Percentiles rank a stretch among this genome's conserved stretches.
Evolutionary conservation across 2,113 vertebrate genomes (phyloP).

Genomic region (Heterotilapia buettikoferi): DNA sequence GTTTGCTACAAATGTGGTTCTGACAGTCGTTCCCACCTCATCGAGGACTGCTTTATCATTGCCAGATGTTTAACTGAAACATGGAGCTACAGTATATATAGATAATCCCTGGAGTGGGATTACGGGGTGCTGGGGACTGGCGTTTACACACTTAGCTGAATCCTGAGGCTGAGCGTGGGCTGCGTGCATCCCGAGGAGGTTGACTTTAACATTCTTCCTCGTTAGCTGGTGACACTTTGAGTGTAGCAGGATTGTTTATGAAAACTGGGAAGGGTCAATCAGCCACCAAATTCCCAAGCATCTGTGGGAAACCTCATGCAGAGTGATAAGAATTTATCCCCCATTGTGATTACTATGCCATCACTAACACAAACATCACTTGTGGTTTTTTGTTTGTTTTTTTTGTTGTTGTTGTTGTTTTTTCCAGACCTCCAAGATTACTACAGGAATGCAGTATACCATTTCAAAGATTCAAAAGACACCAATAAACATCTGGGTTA

Average conservation of each 20-base stretch:
- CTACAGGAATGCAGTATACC: not conserved
- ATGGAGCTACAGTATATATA: constrained; percentile 33
- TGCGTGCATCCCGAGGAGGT: constrained; percentile 37
- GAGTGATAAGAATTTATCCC: constrained; percentile 25
- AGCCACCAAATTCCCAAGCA: constrained; percentile 66
- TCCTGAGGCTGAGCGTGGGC: constrained; percentile 38
- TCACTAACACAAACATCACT: constrained; percentile 30
- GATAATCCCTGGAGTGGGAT: constrained; percentile 60
- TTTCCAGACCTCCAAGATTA: constrained; percentile 1
- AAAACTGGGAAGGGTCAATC: constrained; percentile 57
- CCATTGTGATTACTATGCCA: constrained; percentile 35
- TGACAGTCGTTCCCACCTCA: constrained; percentile 53
- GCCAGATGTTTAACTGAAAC: constrained; percentile 73
- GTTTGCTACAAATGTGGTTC: constrained; percentile 38
- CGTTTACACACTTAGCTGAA: constrained; percentile 5
- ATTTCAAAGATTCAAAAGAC: constrained; percentile 22
- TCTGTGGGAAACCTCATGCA: constrained; percentile 52
- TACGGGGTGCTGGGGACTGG: constrained; percentile 27
- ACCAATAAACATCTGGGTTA: constrained; percentile 28
- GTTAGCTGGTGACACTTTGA: constrained; percentile 58
- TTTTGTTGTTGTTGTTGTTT: not conserved
- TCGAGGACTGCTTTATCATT: constrained; percentile 33
- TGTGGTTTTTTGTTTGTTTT: not conserved
- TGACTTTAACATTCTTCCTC: constrained; percentile 14
- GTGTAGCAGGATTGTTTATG: constrained; percentile 51